Percentiles rank a stretch among this genome's conserved stretches.
These are phyloP conservation scores for Hyperoodon ampullatus DNA, from an alignment of 2,113 vertebrate genomes.

Conservation along the genomic window DNA sequence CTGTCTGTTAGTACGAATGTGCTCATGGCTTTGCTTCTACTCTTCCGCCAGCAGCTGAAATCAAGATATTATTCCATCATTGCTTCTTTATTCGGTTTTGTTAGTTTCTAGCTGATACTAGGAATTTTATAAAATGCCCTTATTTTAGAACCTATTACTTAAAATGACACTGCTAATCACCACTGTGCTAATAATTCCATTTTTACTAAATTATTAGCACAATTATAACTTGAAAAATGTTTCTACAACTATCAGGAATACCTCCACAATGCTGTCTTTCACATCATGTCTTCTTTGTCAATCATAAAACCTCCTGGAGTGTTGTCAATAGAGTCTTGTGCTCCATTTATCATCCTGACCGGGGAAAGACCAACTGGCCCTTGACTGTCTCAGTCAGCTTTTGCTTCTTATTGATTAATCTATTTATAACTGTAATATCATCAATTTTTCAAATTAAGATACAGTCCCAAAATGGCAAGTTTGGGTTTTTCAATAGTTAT, in stretches of 20 bases:
- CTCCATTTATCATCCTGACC: not conserved
- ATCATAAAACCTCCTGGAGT: not conserved
- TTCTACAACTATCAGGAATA: not conserved
- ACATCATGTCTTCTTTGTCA: not conserved
- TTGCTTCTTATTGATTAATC: constrained; percentile 20
- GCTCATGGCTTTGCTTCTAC: fast-evolving
- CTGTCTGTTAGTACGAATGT: fast-evolving
- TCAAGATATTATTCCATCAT: not conserved
- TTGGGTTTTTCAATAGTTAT: not conserved
- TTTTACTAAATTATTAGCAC: not conserved
- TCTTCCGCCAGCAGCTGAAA: too few species aligned
- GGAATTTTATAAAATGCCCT: not conserved
- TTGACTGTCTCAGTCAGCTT: not conserved
- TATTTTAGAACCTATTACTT: not conserved
- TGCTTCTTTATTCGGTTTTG: not conserved
- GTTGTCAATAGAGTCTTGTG: not conserved
- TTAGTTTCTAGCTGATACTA: not conserved
- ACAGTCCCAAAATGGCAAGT: not conserved
- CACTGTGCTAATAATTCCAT: not conserved
- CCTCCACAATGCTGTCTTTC: not conserved
- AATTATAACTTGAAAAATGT: not conserved
- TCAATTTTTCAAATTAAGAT: constrained; percentile 52
- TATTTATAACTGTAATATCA: constrained; percentile 23
- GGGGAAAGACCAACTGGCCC: not conserved
- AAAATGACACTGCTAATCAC: not conserved